phyloP scores from a whole-genome alignment of 2,888 invertebrate genomes.

The Falcaria lacertinaria region DNA sequence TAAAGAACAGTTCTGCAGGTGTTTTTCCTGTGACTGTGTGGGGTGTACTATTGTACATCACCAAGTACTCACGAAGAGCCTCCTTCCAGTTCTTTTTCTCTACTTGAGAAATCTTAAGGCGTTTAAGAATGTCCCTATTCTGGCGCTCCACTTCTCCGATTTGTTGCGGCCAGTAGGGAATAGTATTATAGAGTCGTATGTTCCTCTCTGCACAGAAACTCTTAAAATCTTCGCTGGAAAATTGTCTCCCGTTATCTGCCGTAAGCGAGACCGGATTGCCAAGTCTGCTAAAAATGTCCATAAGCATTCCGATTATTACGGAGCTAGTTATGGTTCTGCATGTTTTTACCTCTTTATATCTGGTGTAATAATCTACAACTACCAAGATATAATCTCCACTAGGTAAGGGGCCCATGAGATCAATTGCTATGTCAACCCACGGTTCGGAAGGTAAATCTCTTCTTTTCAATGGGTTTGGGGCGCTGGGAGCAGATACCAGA shows the following conservation, averaged over 20 bases:
- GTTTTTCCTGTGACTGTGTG: constrained; percentile 27
- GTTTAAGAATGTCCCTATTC: constrained; percentile 21
- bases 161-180: constrained; percentile 25
- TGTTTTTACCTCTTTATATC: constrained; percentile 4
- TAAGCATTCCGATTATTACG: constrained; percentile 6
- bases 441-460: constrained; percentile 10
- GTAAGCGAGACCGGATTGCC: constrained; percentile 19
- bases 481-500: constrained; percentile 13
- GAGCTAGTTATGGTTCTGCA: constrained; percentile 1
- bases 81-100: constrained; percentile 15
- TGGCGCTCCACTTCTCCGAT: constrained; percentile 25
- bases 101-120: constrained; percentile 14
- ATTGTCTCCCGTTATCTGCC: constrained; percentile 22
- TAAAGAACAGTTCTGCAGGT: constrained; percentile 23
- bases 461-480: constrained; percentile 12
- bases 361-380: constrained; percentile 16
- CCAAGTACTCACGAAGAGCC: constrained; percentile 14
- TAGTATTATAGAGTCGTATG: constrained; percentile 16
- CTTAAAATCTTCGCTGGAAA: constrained; percentile 20
- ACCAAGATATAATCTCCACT: constrained; percentile 16
- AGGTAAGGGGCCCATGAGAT: constrained; percentile 18
- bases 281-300: constrained; percentile 21
- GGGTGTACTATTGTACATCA: constrained; percentile 30
- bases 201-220: constrained; percentile 13
- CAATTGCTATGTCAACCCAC: constrained; percentile 19